A percentile compares a stretch with the other conserved stretches of the same genome.
These are phyloP conservation scores for Oncopeltus fasciatus DNA, from an alignment of 1,140 invertebrate genomes.

Conservation along the genomic window DNA sequence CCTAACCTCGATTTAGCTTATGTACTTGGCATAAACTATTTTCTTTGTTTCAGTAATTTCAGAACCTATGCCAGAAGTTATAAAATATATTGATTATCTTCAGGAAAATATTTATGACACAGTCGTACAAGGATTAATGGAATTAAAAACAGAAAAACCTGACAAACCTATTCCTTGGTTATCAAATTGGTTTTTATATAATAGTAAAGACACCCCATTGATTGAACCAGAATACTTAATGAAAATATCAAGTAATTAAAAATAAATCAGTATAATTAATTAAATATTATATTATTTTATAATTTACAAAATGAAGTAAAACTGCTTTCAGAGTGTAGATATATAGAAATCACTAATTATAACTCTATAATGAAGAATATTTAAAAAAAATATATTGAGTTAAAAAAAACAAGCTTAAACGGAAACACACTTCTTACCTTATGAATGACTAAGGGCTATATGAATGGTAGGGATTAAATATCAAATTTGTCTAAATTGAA, in stretches of 20 bases:
- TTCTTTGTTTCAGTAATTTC: no score
- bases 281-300: not conserved
- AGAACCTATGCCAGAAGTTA: conserved; percentile 38
- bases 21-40: no score
- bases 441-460: no score
- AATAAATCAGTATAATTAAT: not conserved
- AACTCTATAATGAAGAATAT: not conserved
- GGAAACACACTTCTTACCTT: not conserved
- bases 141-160: conserved; percentile 54
- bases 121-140: conserved; percentile 47
- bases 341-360: not conserved
- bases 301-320: no score
- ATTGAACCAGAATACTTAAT: not conserved
- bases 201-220: conserved; percentile 59
- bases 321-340: not conserved
- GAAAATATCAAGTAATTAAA: not conserved
- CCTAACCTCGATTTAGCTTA: no score
- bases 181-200: conserved; percentile 55
- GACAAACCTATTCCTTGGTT: conserved; percentile 60
- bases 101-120: conserved; percentile 46
- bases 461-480: no score
- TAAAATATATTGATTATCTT: conserved; percentile 49
- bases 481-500: no score
- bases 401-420: not conserved
- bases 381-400: not conserved